These are phyloP conservation scores for Macrobrachium nipponense DNA, from an alignment of 1,140 invertebrate genomes.

Conservation along the genomic window DNA sequence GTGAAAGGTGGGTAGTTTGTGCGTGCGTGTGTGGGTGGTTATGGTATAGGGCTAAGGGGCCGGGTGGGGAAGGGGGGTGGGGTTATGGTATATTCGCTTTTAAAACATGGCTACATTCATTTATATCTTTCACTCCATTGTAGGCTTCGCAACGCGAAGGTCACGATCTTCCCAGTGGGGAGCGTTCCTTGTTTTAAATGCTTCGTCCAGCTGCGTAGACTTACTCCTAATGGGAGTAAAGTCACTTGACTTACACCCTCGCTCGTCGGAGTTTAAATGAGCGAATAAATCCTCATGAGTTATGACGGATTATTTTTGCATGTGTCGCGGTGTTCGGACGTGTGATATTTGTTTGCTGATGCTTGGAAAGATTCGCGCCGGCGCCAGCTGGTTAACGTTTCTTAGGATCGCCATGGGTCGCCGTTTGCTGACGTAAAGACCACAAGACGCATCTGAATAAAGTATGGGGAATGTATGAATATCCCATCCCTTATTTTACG, in stretches of 20 bases:
- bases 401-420: too few relatives aligned
- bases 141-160: slow-evolving; percentile 3
- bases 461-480: slow-evolving; percentile 24
- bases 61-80: neutral
- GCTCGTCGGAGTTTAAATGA: too few relatives aligned
- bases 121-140: slow-evolving; percentile 41
- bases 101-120: slow-evolving; percentile 44
- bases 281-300: too few relatives aligned
- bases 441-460: neutral
- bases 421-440: neutral
- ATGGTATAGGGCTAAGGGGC: neutral
- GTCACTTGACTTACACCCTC: too few relatives aligned
- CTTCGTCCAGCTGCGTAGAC: neutral
- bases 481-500: slow-evolving; percentile 32
- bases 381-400: too few relatives aligned
- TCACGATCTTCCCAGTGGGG: neutral
- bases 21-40: too few relatives aligned
- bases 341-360: too few relatives aligned
- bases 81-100: neutral
- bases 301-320: too few relatives aligned
- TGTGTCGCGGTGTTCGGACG: too few relatives aligned
- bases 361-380: too few relatives aligned
- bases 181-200: slow-evolving; percentile 16
- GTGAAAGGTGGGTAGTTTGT: too few relatives aligned
- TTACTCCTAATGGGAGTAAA: neutral